These are phyloP conservation scores for Gastracanthus pulcherrimus DNA, from an alignment of 2,888 invertebrate genomes.

Conservation along the genomic window DNA sequence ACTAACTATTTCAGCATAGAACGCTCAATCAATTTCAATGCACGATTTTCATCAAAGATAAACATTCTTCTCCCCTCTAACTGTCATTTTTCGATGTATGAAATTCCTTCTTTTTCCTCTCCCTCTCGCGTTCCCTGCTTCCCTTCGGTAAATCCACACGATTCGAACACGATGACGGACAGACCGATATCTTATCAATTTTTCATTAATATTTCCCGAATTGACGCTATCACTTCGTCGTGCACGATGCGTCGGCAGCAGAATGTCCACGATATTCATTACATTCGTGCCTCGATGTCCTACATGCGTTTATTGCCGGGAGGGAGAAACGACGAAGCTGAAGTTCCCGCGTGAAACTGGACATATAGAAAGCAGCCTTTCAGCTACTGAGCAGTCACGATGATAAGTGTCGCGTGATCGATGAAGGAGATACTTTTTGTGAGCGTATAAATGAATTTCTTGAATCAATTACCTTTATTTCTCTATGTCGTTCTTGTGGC, in stretches of 20 bases:
- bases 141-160: not conserved
- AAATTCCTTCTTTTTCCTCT: slow-evolving; percentile 11
- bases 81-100: slow-evolving; percentile 33
- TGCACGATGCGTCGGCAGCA: too few relatives aligned
- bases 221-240: slow-evolving; percentile 16
- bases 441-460: slow-evolving; percentile 13
- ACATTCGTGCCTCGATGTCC: not conserved
- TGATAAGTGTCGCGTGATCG: slow-evolving; percentile 25
- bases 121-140: not conserved
- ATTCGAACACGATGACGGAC: slow-evolving; percentile 19
- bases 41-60: slow-evolving; percentile 17
- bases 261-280: slow-evolving; percentile 25
- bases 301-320: slow-evolving; percentile 2
- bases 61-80: not conserved
- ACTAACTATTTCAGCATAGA: not conserved
- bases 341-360: not conserved
- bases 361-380: not conserved
- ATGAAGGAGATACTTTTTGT: slow-evolving; percentile 22
- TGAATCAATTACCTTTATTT: slow-evolving; percentile 25
- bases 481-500: too few relatives aligned
- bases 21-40: slow-evolving; percentile 19
- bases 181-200: slow-evolving; percentile 45
- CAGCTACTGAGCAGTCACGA: not conserved
- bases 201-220: slow-evolving; percentile 46
- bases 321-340: too few relatives aligned